Evolutionary conservation across 2,888 invertebrate genomes (phyloP).

Genomic region (Junonia oenone): DNA sequence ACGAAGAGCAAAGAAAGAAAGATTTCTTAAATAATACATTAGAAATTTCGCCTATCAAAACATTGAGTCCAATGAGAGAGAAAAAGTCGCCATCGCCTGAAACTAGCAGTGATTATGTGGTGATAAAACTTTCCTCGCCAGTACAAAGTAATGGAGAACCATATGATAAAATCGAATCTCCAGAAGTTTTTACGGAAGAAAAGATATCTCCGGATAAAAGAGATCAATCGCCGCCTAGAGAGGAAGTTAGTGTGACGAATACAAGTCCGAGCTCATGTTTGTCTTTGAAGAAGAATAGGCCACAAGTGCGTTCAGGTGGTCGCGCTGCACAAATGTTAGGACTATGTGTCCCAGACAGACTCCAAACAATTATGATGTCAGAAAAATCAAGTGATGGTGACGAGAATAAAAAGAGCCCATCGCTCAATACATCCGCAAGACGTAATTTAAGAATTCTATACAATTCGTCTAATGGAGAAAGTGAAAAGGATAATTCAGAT

Average conservation of each 20-base stretch:
- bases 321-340: slow-evolving; percentile 72
- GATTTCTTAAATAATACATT: slow-evolving; percentile 79
- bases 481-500: slow-evolving; percentile 38
- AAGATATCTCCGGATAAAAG: slow-evolving; percentile 62
- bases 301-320: slow-evolving; percentile 56
- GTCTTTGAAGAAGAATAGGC: slow-evolving; percentile 63
- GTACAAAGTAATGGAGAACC: slow-evolving; percentile 64
- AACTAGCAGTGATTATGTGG: slow-evolving; percentile 56
- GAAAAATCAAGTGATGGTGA: slow-evolving; percentile 45
- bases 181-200: slow-evolving; percentile 71
- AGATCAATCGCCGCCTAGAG: slow-evolving; percentile 62
- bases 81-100: slow-evolving; percentile 55
- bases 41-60: slow-evolving; percentile 81
- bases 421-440: slow-evolving; percentile 47
- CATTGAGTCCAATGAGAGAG: slow-evolving; percentile 54
- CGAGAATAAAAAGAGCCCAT: slow-evolving; percentile 45
- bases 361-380: slow-evolving; percentile 41
- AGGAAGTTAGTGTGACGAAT: slow-evolving; percentile 37
- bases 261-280: slow-evolving; percentile 59
- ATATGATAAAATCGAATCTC: slow-evolving; percentile 55
- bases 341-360: slow-evolving; percentile 56
- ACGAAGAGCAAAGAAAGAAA: slow-evolving; percentile 58
- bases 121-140: slow-evolving; percentile 59
- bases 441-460: slow-evolving; percentile 60
- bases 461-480: slow-evolving; percentile 44